These are phyloP conservation scores for Aspiorhynchus laticeps DNA, from an alignment of 2,113 vertebrate genomes.

Conservation along the genomic window DNA sequence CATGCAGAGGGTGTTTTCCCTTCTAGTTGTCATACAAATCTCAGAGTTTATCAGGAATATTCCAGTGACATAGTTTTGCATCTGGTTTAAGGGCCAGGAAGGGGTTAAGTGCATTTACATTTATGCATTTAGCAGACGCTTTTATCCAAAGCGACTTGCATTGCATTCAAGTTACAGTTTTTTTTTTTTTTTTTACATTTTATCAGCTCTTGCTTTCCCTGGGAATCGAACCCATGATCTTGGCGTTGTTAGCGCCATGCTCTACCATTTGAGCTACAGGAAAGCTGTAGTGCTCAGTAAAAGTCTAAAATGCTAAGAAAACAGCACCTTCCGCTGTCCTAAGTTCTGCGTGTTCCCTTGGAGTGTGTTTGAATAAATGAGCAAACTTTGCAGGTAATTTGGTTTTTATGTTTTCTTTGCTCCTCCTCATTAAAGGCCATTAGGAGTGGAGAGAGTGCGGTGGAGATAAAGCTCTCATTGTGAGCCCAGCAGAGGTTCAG, in stretches of 20 bases:
- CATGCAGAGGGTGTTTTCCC: conserved; percentile 1
- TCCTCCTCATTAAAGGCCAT: conserved; percentile 71
- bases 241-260: too few species aligned
- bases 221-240: too few species aligned
- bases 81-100: conserved; percentile 43
- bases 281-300: too few species aligned
- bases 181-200: too few species aligned
- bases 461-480: conserved; percentile 78
- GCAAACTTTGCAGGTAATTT: conserved; percentile 65
- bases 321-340: conserved; percentile 6
- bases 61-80: not conserved
- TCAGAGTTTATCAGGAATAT: not conserved
- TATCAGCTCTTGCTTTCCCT: too few species aligned
- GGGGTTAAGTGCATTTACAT: too few species aligned
- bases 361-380: conserved; percentile 57
- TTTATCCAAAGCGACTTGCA: too few species aligned
- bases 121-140: too few species aligned
- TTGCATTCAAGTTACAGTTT: too few species aligned
- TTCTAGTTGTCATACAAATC: conserved; percentile 25
- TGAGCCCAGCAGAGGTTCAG: conserved; percentile 68
- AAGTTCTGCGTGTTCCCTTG: conserved; percentile 31
- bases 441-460: conserved; percentile 58
- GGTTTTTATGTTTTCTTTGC: conserved; percentile 70
- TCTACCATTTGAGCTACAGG: too few species aligned
- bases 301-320: conserved; percentile 12